Evolutionary conservation across 2,888 invertebrate genomes (phyloP), one percentile per base, ranked within the genome.

Genomic region (Latrodectus elegans): DNA sequence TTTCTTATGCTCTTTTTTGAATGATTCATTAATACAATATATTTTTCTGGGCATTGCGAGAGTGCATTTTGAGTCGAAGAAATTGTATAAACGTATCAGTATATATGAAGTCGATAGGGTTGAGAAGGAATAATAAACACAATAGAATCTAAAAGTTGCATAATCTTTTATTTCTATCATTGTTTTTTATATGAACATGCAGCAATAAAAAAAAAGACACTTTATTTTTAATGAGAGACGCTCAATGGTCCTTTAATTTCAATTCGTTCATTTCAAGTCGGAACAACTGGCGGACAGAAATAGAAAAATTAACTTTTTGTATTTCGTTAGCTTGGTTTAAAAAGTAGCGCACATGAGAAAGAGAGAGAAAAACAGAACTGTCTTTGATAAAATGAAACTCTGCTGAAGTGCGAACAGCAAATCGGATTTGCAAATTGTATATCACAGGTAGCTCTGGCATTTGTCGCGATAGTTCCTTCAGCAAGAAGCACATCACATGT

Each of bases 401-500:
- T 85, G 75, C 68, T 76, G 64, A 75, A 80, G 81, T 77, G 81
- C 86, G 72, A 71, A 70, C 38, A 73, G 68, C 64, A 76, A 83
- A 86, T 60, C 77, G 72, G 71, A 72, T 67, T 72, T 72, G 76
- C 75, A 81, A 65, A 65, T 76, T 84, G 73, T 84, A 81, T 86
- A 86, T 86, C 86, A 86, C 86, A 86, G 86, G 81, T 86, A 81
- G 81, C 72, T 72, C 81, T 76, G 71, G 76, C 80, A 81, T 72
- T 81, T n/a, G 68, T 68, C 68, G 11, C n/a, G n/a, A 8, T 6
- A 12, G 64, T 60, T 8, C 68, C 17, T 65, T 4, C n/a, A 67
- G 17, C 51, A 38, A 71, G 74, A 60, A 64, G 60, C 76, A 51
- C 77, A 87, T 87, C 87, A 87, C 82, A 81, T 82, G 55, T 78